These are phyloP conservation scores for Temnothorax curvispinosus DNA, from an alignment of 1,140 invertebrate genomes.

Conservation along the genomic window DNA sequence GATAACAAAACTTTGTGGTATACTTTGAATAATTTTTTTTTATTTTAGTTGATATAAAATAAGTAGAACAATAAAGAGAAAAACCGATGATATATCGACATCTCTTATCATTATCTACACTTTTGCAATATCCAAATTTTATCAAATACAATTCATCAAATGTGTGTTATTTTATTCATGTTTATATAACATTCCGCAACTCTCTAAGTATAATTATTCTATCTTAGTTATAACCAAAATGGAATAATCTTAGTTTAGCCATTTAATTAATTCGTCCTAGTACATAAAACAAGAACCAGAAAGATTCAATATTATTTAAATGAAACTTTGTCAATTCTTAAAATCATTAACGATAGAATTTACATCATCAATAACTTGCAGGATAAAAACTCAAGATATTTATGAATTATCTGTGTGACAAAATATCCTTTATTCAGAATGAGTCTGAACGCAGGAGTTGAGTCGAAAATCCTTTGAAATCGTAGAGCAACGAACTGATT, in stretches of 20 bases:
- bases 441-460: background rate
- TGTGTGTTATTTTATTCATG: background rate
- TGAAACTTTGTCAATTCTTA: background rate
- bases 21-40: background rate
- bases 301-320: background rate
- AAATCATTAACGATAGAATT: background rate
- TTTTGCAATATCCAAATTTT: background rate
- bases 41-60: background rate
- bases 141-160: background rate
- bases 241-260: background rate
- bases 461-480: conserved; percentile 44
- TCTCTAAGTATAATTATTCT: background rate
- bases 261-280: background rate
- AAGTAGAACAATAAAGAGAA: background rate
- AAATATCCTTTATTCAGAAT: background rate
- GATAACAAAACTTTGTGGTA: background rate
- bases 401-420: background rate
- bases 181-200: background rate
- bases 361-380: background rate
- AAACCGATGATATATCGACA: no score
- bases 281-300: background rate
- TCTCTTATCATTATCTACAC: background rate
- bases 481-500: conserved; percentile 53
- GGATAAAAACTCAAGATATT: background rate
- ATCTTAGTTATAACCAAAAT: background rate